These are phyloP conservation scores for Cherax destructor DNA, from an alignment of 1,140 invertebrate genomes.

Conservation along the genomic window DNA sequence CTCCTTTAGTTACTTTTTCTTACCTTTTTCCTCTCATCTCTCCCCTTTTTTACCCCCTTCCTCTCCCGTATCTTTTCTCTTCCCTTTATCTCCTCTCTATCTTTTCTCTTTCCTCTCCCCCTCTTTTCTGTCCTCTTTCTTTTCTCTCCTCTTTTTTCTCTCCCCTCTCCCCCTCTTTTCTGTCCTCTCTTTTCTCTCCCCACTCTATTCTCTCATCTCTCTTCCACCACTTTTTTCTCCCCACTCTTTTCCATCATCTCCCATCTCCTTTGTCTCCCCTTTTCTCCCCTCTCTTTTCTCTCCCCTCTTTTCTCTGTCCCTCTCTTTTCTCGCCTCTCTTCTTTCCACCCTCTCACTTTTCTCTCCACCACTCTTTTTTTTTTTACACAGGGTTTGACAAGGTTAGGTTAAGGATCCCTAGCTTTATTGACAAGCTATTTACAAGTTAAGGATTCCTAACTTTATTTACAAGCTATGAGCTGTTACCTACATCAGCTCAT, in stretches of 20 bases:
- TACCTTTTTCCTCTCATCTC: too few species aligned
- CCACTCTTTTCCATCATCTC: background rate
- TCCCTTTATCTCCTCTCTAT: background rate
- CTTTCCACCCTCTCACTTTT: background rate
- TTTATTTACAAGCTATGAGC: too few species aligned
- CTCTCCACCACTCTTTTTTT: background rate
- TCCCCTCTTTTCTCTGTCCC: constrained; percentile 9
- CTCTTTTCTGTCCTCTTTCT: background rate
- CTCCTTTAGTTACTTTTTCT: background rate
- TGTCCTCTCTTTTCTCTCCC: too few species aligned
- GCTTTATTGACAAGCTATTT: too few species aligned
- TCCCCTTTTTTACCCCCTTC: background rate
- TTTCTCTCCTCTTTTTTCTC: too few species aligned
- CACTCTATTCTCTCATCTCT: background rate
- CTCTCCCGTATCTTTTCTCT: background rate
- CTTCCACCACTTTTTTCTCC: background rate
- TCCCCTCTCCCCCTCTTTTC: too few species aligned
- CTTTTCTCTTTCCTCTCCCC: background rate
- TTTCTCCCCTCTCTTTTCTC: constrained; percentile 4
- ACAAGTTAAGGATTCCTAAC: too few species aligned
- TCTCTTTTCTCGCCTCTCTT: background rate
- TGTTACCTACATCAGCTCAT: too few species aligned
- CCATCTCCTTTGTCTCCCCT: background rate
- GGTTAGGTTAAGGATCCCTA: too few species aligned
- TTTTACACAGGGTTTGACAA: too few species aligned